Conservation (phyloP, 1,140 invertebrate species). For the Lerema accius region DNA sequence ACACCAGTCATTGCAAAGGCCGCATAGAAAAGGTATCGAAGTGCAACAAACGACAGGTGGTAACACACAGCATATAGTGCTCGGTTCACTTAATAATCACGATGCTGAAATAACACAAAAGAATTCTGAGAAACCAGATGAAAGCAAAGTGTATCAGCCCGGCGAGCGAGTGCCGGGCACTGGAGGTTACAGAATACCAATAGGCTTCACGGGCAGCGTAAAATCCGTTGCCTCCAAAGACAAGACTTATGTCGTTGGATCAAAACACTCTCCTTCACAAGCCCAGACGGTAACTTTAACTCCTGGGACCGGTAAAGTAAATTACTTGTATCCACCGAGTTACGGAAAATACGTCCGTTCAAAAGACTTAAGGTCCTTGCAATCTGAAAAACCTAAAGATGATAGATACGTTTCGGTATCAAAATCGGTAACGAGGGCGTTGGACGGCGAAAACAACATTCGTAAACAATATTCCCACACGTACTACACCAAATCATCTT, state of each 20-base stretch:
- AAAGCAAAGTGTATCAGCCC: conserved; percentile 84
- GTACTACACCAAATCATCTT: conserved; percentile 93
- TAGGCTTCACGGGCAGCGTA: conserved; percentile 86
- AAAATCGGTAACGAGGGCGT: conserved; percentile 89
- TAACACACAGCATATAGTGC: conserved; percentile 81
- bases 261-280: conserved; percentile 84
- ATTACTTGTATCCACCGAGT: conserved; percentile 65
- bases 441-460: conserved; percentile 83
- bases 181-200: conserved; percentile 85
- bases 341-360: conserved; percentile 71
- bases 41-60: conserved; percentile 73
- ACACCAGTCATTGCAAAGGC: conserved; percentile 68
- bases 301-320: conserved; percentile 83
- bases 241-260: conserved; percentile 83
- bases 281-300: conserved; percentile 85
- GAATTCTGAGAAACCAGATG: conserved; percentile 71
- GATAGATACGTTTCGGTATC: conserved; percentile 87
- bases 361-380: conserved; percentile 67
- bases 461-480: conserved; percentile 88
- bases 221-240: conserved; percentile 84
- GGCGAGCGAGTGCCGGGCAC: conserved; percentile 85
- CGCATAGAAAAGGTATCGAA: conserved; percentile 59
- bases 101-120: conserved; percentile 81
- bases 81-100: conserved; percentile 80
- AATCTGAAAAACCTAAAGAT: conserved; percentile 63